phyloP scores from a whole-genome alignment of 2,797 vertebrate genomes.

The Cossypha caffra region DNA sequence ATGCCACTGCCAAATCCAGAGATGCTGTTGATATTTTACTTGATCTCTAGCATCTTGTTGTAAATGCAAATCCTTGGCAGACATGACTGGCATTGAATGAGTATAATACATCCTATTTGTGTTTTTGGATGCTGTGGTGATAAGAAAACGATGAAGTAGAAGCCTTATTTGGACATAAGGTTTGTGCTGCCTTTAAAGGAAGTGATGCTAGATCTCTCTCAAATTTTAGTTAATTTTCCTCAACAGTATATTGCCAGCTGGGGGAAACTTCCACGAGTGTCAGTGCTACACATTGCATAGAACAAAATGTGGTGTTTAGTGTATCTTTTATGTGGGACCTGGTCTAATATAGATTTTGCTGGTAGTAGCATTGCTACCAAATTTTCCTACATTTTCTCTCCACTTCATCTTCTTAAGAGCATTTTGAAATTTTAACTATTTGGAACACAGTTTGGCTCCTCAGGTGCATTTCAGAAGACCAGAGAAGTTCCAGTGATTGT shows the following conservation, averaged over 20 bases:
- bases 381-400: background rate
- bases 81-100: background rate
- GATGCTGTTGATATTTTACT: background rate
- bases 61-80: slow-evolving; percentile 17
- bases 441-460: background rate
- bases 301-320: background rate
- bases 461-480: background rate
- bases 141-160: background rate
- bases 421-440: background rate
- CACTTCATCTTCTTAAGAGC: background rate
- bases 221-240: background rate
- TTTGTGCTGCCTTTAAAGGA: background rate
- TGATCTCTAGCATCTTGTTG: slow-evolving; percentile 17
- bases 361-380: background rate
- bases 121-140: background rate
- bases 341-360: background rate
- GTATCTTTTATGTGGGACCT: background rate
- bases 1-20: background rate
- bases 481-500: background rate
- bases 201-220: background rate
- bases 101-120: background rate
- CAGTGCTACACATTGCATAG: background rate
- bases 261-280: background rate
- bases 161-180: background rate
- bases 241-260: too few relatives aligned